Percentiles rank a stretch among this genome's conserved stretches.
phyloP scores from a whole-genome alignment of 2,888 invertebrate species.

The Atrina japonica region DNA sequence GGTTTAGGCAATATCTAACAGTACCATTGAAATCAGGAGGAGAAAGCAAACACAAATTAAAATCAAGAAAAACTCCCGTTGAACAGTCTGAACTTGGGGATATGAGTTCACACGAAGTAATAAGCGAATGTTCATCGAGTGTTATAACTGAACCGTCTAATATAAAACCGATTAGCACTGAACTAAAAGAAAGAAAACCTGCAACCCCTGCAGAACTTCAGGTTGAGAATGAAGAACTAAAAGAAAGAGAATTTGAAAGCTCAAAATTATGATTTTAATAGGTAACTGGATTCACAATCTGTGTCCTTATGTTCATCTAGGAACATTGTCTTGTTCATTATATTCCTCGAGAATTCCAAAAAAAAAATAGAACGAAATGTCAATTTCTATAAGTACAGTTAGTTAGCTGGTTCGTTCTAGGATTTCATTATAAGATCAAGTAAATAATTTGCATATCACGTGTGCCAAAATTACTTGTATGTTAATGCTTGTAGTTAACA shows the following conservation, averaged over 20 bases:
- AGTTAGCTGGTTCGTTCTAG: background rate
- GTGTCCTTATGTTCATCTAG: too few relatives aligned
- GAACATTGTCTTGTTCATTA: too few relatives aligned
- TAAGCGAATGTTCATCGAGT: constrained; percentile 2
- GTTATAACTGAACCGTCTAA: constrained; percentile 1
- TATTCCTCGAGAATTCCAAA: too few relatives aligned
- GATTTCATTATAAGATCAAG: background rate
- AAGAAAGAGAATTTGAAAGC: too few relatives aligned
- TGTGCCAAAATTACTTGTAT: constrained; percentile 14
- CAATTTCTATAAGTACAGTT: too few relatives aligned
- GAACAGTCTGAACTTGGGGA: constrained; percentile 3
- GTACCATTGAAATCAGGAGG: constrained; percentile 44
- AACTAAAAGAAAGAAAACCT: background rate
- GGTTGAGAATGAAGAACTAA: too few relatives aligned
- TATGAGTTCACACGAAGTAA: constrained; percentile 1
- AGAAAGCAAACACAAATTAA: constrained; percentile 9
- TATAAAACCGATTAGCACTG: constrained; percentile 1
- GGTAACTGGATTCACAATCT: too few relatives aligned
- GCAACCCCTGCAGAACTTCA: too few relatives aligned
- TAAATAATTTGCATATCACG: constrained; percentile 16
- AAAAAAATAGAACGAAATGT: too few relatives aligned
- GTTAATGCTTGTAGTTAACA: constrained; percentile 17
- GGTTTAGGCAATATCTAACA: constrained; percentile 57
- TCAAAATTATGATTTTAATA: too few relatives aligned
- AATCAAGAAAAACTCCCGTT: constrained; percentile 8